Base-by-base conservation (phyloP, 2,797 vertebrate species). In the Cephalopachus bancanus region DNA sequence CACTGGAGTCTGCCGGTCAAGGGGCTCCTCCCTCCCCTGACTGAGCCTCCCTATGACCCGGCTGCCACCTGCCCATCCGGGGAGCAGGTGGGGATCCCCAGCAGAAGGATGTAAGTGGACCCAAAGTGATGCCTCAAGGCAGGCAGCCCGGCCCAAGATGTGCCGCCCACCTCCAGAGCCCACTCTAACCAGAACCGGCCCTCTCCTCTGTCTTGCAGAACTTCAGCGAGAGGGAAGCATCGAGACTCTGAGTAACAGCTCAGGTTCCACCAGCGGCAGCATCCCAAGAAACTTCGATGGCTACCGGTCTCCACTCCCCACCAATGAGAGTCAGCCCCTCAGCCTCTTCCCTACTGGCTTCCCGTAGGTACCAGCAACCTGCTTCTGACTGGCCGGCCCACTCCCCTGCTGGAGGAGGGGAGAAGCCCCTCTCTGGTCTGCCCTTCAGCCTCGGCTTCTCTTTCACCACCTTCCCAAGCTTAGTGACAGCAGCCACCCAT, bases 201-300 rank as follows among this genome's bases (percentile, higher is more conserved):
- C 55, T 98, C 88, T 98, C 33, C 87, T 97, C 95, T 97, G 97
- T 95, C 59, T 97, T 98, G 90, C 99, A 99, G 99, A 99, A 98
- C 99, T 99, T 96, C 99, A 99, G 99, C 99, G 99, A 98, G 99
- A 99, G 98, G 99, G 99, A 98, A 99, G 99, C 99, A 99, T 99
- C 94, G 99, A 99, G 99, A 99, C 99, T 3, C 99, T 99, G 97
- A 99, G 99, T 97, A 99, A 99, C 99, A 99, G 99, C 98, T 99
- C 99, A 0, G 99, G 99, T 3, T 99, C 99, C 98, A 99, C 99
- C 98, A 99, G 99, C 28, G 99, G 99, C 98, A 99, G 99, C 98
- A 99, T 99, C 98, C 99, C 99, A 0, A 99, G 99, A 96, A 99
- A 99, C 98, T 99, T 99, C 2, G 99, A 99, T 44, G 99, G 99